Base-by-base conservation (phyloP, 2,113 vertebrate species). In the Odontophorus gujanensis region DNA sequence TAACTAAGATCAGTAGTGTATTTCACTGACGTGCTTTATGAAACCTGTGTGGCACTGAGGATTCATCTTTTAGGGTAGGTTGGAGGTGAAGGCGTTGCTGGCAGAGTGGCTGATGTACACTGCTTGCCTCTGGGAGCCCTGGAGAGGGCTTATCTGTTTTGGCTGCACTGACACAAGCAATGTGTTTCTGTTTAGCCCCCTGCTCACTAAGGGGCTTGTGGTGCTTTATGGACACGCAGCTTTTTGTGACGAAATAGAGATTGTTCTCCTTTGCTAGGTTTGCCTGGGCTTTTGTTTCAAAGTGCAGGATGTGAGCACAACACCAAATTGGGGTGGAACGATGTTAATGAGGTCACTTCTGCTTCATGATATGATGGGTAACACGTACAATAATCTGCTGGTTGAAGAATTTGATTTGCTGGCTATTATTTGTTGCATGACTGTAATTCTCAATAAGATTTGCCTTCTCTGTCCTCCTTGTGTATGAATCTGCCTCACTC, bases 401-500 rank as follows among this genome's bases (percentile, higher is more conserved):
- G 20, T 59, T 55, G 40, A 77, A 81, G 63, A 28, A 83, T 50
- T 85, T 91, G 68, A 61, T 93, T 91, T 92, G 85, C 94, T 94
- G 85, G 51, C 50, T 85, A 2, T 68, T 71, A 43, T 12, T 80
- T 51, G 34, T 85, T 93, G 75, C 0, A 2, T 63, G 53, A 87
- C 57, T 0, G 0, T 95, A 91, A 74, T 89, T 91, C 82, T 92
- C 61, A 66, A 5, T 58, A 48, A 92, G 71, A 51, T 74, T 61
- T 91, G 81, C 58, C 43, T 76, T 87, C 43, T 38, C 79, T 83
- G 1, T 71, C 65, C 72, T 77, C 40, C n/a, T 80, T 74, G 67
- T 80, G 76, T 89, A 2, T 74, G 78, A 92, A 75, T 81, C 85
- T 89, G 45, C 74, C 20, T 43, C 9, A 25, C 55, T 62, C 20